A percentile compares a stretch with the other conserved stretches of the same genome.
These are phyloP conservation scores for Homarus gammarus DNA, from an alignment of 2,888 invertebrate species.

Conservation along the genomic window DNA sequence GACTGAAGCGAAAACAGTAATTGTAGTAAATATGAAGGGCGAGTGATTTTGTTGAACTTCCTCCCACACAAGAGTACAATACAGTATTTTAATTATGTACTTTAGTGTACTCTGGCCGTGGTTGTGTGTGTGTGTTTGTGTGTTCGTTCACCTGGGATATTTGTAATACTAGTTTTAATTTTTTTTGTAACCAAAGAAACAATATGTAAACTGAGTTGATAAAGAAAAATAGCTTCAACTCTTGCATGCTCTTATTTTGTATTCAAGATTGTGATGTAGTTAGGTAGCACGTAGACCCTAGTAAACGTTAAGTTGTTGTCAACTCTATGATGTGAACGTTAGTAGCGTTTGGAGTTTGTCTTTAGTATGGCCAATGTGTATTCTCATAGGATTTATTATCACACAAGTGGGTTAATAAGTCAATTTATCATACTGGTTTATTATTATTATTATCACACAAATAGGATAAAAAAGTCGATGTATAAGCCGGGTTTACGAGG, in stretches of 20 bases:
- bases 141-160: background rate
- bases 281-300: background rate
- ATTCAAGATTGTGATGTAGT: background rate
- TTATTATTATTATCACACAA: background rate
- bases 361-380: background rate
- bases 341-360: background rate
- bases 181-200: background rate
- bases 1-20: too few species aligned
- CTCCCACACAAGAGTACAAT: background rate
- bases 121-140: background rate
- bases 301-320: background rate
- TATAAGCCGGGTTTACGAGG: too few species aligned
- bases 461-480: background rate
- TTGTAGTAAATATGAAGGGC: too few species aligned
- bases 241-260: background rate
- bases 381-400: background rate
- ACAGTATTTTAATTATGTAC: background rate
- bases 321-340: background rate
- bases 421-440: too few species aligned
- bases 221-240: background rate
- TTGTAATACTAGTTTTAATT: background rate
- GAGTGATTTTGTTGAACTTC: background rate
- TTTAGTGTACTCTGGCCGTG: background rate
- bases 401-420: background rate
- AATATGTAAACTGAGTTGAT: background rate